Base-by-base conservation (phyloP, 2,888 invertebrate species). In the Agriopis marginaria region DNA sequence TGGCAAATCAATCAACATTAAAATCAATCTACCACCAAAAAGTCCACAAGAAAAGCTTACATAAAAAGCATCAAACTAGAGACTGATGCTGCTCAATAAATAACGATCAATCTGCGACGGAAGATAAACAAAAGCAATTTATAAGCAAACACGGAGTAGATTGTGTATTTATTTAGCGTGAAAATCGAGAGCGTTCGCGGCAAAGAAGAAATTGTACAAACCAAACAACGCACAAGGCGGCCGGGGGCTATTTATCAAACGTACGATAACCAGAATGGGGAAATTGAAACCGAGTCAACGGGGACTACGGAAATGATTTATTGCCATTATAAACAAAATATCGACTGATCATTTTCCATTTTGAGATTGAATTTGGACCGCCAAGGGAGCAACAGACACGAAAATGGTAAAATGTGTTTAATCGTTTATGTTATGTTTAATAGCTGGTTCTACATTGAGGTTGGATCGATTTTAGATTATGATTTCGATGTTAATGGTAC, bases 261-360 rank as follows among this genome's bases (percentile, higher is more conserved):
- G 86, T 85, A 88, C 91, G 89, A 92, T 92, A 93, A 93, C 92
- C 91, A 90, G 89, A 87, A 82, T 89, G 89, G 89, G 92, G 91
- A 92, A 93, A 94, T 93, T 94, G 93, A 92, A 93, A 89, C 87
- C 84, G 85, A 92, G 89, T 92, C 92, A 89, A 88, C 86, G 84
- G 89, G 87, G 89, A 90, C 89, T 86, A 84, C 72, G 80, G 79
- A 87, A 87, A 90, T 93, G 92, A 93, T 93, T 92, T 93, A 93
- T 93, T 89, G 86, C 84, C 81, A 89, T 89, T 90, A 91, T 89
- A 92, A 90, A 92, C 91, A 92, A 92, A 93, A 91, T 91, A 88
- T 87, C 84, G 86, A 88, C 86, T 89, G 91, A 92, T 93, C 90
- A 91, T 91, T 91, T 91, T 87, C 89, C 86, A 89, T 89, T 90